Conservation (phyloP, 2,888 invertebrate genomes). For the Aproaerema taeniolella region DNA sequence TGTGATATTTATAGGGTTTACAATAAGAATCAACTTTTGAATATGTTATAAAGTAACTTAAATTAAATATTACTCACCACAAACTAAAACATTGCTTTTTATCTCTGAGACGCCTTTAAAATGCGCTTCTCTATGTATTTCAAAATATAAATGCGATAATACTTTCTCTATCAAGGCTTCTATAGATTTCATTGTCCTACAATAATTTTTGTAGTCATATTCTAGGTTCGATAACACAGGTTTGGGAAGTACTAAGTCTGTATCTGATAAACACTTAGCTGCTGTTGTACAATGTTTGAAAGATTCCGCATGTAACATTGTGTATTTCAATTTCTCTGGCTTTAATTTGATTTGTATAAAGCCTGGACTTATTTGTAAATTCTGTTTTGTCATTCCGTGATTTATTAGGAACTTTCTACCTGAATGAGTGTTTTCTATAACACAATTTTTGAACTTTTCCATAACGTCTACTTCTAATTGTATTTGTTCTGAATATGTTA, state of each 20-base stretch:
- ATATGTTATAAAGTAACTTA: neutral
- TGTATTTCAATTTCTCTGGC: constrained; percentile 65
- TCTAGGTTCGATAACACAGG: constrained; percentile 38
- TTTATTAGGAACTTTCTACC: constrained; percentile 75
- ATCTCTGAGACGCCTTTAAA: constrained; percentile 60
- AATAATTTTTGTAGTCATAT: constrained; percentile 59
- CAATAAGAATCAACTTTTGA: neutral
- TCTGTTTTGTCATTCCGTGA: constrained; percentile 65
- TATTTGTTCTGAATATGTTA: constrained; percentile 52
- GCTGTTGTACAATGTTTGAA: constrained; percentile 68
- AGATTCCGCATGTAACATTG: constrained; percentile 68
- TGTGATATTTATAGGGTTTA: neutral
- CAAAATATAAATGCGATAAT: constrained; percentile 52
- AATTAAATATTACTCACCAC: constrained; percentile 42
- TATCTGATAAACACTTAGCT: constrained; percentile 48
- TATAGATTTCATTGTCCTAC: constrained; percentile 71
- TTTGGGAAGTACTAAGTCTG: constrained; percentile 45
- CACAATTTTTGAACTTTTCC: constrained; percentile 69
- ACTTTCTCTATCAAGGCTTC: constrained; percentile 53
- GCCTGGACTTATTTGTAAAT: constrained; percentile 49
- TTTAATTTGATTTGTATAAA: constrained; percentile 58
- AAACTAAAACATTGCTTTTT: constrained; percentile 62
- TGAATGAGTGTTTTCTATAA: constrained; percentile 65
- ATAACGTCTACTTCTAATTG: constrained; percentile 51
- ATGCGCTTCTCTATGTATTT: constrained; percentile 58